phyloP scores from a whole-genome alignment of 2,888 invertebrate genomes.

The Byasa hedistus region DNA sequence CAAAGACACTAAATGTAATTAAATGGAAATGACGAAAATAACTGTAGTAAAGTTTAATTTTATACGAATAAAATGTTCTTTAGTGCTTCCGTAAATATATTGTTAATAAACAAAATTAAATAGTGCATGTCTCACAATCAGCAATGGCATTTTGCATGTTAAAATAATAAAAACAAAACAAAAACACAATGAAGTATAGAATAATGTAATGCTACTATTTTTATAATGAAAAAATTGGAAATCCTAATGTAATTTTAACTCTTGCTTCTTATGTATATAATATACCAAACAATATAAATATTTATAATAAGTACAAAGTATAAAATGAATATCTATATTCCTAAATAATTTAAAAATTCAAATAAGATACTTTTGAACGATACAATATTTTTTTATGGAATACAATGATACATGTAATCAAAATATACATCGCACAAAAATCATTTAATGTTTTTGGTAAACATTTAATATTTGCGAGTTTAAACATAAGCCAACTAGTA shows the following conservation, averaged over 20 bases:
- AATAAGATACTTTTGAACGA: background rate
- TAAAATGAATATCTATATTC: constrained; percentile 10
- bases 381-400: constrained; percentile 6
- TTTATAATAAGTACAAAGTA: constrained; percentile 19
- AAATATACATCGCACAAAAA: constrained; percentile 22
- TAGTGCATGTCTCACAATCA: background rate
- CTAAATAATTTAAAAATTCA: background rate
- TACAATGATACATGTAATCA: background rate
- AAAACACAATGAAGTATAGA: background rate
- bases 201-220: constrained; percentile 1
- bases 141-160: background rate
- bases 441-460: constrained; percentile 10
- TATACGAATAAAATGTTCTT: constrained; percentile 51
- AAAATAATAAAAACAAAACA: background rate
- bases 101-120: background rate
- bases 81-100: constrained; percentile 60
- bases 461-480: constrained; percentile 11
- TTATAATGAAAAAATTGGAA: background rate
- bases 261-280: constrained; percentile 8
- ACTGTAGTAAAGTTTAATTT: constrained; percentile 10
- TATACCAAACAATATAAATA: constrained; percentile 1
- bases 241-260: background rate
- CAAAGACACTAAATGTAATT: constrained; percentile 30
- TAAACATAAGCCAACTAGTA: constrained; percentile 4
- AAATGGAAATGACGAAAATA: constrained; percentile 34